phyloP scores from a whole-genome alignment of 2,113 vertebrate species.

The Stegostoma tigrinum region DNA sequence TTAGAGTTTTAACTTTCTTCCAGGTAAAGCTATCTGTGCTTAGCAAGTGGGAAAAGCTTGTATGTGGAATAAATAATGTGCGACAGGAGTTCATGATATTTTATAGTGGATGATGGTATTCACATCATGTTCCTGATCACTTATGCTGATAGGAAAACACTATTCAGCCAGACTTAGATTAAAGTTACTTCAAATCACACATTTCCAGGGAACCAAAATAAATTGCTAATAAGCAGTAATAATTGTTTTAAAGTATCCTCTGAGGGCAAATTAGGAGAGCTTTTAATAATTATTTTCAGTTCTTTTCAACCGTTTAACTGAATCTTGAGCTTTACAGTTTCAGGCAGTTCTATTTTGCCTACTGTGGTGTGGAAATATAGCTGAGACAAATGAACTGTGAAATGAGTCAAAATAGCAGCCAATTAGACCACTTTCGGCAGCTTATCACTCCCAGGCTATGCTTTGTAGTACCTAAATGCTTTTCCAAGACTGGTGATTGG shows the following conservation, averaged over 20 bases:
- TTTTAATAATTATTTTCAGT: background rate
- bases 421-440: background rate
- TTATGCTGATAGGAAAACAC: background rate
- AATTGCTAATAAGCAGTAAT: background rate
- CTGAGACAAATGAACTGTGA: background rate
- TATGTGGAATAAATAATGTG: background rate
- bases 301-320: background rate
- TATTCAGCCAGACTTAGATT: background rate
- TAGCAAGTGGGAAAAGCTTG: background rate
- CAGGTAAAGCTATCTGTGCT: background rate
- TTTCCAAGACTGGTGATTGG: background rate
- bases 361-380: background rate
- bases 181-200: background rate
- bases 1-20: background rate
- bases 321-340: background rate
- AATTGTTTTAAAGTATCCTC: background rate
- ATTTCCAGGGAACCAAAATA: background rate
- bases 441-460: background rate
- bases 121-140: background rate
- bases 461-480: background rate
- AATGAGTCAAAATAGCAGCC: background rate
- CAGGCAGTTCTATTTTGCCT: background rate
- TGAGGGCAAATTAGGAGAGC: background rate
- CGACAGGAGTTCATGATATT: background rate
- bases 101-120: background rate